Percentiles rank a stretch among this genome's conserved stretches.
Evolutionary conservation across 37 sponge, comb jelly and placozoan genomes (phyloP).

Genomic region (Beroe forskalii): DNA sequence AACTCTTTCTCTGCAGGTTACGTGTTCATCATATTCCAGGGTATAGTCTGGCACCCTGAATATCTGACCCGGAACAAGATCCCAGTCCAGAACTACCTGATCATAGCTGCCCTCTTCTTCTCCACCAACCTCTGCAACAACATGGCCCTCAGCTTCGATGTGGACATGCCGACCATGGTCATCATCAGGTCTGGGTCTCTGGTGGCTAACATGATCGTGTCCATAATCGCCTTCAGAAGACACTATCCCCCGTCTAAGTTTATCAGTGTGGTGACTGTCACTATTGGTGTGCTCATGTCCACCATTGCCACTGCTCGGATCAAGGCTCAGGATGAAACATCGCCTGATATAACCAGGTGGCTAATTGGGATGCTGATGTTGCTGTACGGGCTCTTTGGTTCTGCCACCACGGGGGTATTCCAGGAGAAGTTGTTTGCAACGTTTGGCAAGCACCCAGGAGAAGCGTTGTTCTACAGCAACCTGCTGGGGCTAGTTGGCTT

Average conservation of each 20-base stretch:
- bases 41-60: constrained; percentile 23
- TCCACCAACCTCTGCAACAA: constrained; percentile 46
- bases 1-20: constrained; percentile 12
- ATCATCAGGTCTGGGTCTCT: constrained; percentile 75
- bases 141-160: constrained; percentile 41
- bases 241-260: constrained; percentile 18
- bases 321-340: background rate
- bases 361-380: constrained; percentile 36
- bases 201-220: constrained; percentile 79
- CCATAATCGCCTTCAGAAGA: constrained; percentile 33
- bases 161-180: constrained; percentile 55
- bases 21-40: constrained; percentile 29
- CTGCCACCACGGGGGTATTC: constrained; percentile 26
- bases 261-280: constrained; percentile 39
- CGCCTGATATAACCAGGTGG: background rate
- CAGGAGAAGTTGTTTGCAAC: constrained; percentile 37
- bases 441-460: constrained; percentile 52
- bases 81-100: constrained; percentile 15
- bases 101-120: constrained; percentile 40
- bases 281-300: constrained; percentile 37
- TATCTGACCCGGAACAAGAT: constrained; percentile 50
- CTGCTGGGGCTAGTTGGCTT: constrained; percentile 45
- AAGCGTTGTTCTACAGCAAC: constrained; percentile 49
- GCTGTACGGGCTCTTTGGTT: constrained; percentile 46
- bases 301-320: constrained; percentile 29